A percentile compares a stretch with the other conserved stretches of the same genome.
These are phyloP conservation scores for Siderastrea siderea DNA, from an alignment of 92 coral and sea anemone genomes.

Conservation along the genomic window DNA sequence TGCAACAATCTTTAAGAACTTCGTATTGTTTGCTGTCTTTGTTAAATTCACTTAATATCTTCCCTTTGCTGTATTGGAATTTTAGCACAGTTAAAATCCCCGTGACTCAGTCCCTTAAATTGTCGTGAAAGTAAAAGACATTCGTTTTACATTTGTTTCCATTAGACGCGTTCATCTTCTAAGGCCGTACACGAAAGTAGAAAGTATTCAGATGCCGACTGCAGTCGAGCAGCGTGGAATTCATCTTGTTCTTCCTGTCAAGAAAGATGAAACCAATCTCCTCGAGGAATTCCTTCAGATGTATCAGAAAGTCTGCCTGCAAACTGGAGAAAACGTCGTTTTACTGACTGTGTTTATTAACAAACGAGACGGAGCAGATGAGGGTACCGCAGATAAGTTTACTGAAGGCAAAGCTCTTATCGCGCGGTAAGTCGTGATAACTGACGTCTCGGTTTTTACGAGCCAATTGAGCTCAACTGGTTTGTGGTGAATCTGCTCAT, in stretches of 20 bases:
- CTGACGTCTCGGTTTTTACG: neutral
- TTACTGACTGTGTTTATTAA: constrained; percentile 95
- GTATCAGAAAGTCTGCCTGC: constrained; percentile 93
- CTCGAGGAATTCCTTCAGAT: constrained; percentile 86
- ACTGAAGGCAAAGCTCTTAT: constrained; percentile 88
- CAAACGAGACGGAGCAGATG: constrained; percentile 66
- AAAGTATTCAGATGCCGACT: constrained; percentile 93
- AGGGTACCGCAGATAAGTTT: constrained; percentile 66
- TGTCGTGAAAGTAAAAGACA: too few relatives aligned
- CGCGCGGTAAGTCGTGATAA: constrained; percentile 69
- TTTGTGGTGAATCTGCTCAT: too few relatives aligned
- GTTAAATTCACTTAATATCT: too few relatives aligned
- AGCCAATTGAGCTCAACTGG: too few relatives aligned
- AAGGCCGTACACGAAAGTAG: constrained; percentile 94
- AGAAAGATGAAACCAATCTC: constrained; percentile 62
- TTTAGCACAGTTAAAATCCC: too few relatives aligned
- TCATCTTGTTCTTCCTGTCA: constrained; percentile 93
- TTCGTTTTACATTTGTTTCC: neutral
- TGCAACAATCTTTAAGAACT: too few relatives aligned
- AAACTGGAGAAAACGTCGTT: constrained; percentile 98
- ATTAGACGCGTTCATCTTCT: constrained; percentile 88
- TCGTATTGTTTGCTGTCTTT: too few relatives aligned
- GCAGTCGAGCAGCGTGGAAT: constrained; percentile 95
- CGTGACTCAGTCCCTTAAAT: too few relatives aligned
- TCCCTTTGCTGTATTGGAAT: too few relatives aligned